These are phyloP conservation scores for Sula dactylatra DNA, from an alignment of 2,113 vertebrate species.

Conservation along the genomic window DNA sequence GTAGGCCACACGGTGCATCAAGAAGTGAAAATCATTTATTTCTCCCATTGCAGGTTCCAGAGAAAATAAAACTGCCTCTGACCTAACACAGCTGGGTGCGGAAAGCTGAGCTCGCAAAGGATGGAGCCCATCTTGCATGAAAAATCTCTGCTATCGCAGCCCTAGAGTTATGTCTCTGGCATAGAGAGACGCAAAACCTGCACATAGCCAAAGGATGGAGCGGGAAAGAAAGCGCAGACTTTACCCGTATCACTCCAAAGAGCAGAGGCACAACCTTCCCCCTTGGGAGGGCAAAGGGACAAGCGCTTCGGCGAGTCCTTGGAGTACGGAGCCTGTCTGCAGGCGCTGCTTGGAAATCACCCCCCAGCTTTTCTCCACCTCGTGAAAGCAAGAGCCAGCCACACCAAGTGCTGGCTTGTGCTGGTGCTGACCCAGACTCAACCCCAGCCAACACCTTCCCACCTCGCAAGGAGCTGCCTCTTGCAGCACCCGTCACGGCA, in stretches of 20 bases:
- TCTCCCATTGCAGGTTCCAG: neutral
- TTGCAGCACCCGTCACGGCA: neutral
- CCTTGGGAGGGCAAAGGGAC: neutral
- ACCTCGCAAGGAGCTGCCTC: neutral
- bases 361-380: neutral
- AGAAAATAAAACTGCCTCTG: neutral
- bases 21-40: neutral
- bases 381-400: neutral
- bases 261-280: neutral
- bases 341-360: neutral
- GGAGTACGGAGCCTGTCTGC: rapidly evolving
- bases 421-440: neutral
- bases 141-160: neutral
- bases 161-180: neutral
- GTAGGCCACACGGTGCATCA: neutral
- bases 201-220: neutral
- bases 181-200: neutral
- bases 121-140: neutral
- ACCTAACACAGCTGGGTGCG: neutral
- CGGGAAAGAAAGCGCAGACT: neutral
- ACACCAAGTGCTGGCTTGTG: neutral
- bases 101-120: neutral
- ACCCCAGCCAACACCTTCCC: neutral
- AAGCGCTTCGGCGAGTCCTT: rapidly evolving
- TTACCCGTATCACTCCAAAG: rapidly evolving